Conservation (phyloP, 1,140 invertebrate species). For the Eriocheir sinensis region DNA sequence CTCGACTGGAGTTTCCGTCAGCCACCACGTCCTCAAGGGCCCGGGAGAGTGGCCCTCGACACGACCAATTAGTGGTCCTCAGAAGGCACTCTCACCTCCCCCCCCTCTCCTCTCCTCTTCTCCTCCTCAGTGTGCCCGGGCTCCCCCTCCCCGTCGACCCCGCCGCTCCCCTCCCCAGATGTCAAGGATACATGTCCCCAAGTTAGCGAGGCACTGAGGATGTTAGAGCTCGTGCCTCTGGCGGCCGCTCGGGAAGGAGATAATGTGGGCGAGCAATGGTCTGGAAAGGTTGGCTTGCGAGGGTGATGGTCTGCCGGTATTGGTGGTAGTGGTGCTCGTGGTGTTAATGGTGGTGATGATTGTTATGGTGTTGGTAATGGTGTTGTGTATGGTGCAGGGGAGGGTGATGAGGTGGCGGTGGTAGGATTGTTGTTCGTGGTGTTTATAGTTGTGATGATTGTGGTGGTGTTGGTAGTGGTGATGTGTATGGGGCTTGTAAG, state of each 20-base stretch:
- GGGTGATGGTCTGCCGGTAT: neutral
- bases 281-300: neutral
- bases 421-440: too few species aligned
- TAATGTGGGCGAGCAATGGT: conserved; percentile 1
- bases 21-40: conserved; percentile 44
- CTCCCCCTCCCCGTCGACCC: neutral
- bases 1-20: conserved; percentile 39
- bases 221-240: conserved; percentile 30
- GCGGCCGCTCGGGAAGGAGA: conserved; percentile 3
- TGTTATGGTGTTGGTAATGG: too few species aligned
- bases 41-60: conserved; percentile 48
- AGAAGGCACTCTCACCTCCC: neutral
- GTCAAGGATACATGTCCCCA: conserved; percentile 48
- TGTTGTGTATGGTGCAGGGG: too few species aligned
- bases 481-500: too few species aligned
- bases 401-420: too few species aligned
- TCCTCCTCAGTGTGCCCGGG: neutral
- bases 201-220: conserved; percentile 1
- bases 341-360: neutral
- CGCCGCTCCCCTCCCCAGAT: neutral
- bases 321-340: conserved; percentile 18
- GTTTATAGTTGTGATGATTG: too few species aligned
- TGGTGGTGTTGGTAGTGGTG: too few species aligned
- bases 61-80: conserved; percentile 59
- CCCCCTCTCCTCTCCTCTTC: neutral